phyloP scores from a whole-genome alignment of 2,888 invertebrate genomes.

The Acronicta alni region DNA sequence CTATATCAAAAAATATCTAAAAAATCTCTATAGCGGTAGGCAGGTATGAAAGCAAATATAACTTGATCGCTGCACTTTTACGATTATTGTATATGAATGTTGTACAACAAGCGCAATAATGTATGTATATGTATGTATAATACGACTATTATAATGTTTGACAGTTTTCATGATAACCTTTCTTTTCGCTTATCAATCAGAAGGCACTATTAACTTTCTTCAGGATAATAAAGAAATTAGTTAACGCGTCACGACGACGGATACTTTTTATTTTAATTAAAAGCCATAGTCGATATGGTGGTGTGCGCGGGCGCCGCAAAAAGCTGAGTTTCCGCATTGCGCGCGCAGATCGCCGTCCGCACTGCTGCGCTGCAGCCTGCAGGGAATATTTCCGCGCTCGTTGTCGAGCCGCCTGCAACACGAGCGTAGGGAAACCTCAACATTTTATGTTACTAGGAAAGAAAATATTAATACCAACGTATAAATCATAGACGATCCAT shows the following conservation, averaged over 20 bases:
- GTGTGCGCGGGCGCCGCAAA: slow-evolving; percentile 56
- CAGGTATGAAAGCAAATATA: no score
- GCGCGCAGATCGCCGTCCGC: slow-evolving; percentile 55
- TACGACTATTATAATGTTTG: no score
- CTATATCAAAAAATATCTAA: no score
- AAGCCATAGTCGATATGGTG: slow-evolving; percentile 18
- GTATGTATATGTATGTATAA: no score
- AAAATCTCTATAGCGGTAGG: no score
- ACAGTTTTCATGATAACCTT: no score
- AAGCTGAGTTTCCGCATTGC: slow-evolving; percentile 80
- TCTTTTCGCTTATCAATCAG: no score
- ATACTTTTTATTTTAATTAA: slow-evolving; percentile 49
- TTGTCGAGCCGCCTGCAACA: slow-evolving; percentile 64
- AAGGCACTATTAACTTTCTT: no score
- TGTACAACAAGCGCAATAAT: no score
- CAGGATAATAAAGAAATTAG: slow-evolving; percentile 31
- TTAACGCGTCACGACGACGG: slow-evolving; percentile 23
- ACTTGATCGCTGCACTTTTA: no score
- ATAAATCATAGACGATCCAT: no score
- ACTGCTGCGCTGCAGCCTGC: slow-evolving; percentile 68
- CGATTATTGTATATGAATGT: no score
- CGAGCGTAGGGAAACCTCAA: slow-evolving; percentile 64
- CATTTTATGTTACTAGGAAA: slow-evolving; percentile 47
- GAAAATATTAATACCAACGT: background rate
- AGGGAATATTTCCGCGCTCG: slow-evolving; percentile 72